phyloP scores from a whole-genome alignment of 2,113 vertebrate species.

The Dascyllus trimaculatus region DNA sequence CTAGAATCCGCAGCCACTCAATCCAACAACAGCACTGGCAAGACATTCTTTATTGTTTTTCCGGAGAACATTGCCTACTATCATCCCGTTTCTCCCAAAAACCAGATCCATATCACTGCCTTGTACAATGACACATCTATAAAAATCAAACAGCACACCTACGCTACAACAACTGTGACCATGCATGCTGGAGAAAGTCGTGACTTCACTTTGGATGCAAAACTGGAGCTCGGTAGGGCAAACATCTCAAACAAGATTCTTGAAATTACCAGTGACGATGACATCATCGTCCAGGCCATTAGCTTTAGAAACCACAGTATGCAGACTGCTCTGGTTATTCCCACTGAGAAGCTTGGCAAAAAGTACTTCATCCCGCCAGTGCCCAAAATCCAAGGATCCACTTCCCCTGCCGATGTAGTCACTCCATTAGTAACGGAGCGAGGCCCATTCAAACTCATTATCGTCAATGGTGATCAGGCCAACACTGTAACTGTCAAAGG shows the following conservation, averaged over 20 bases:
- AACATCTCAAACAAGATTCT: rapidly evolving
- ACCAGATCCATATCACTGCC: constrained; percentile 53
- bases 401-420: rapidly evolving
- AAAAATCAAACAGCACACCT: too few species aligned
- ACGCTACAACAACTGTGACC: too few species aligned
- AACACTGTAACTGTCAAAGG: constrained; percentile 38
- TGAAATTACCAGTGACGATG: constrained; percentile 23
- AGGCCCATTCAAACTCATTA: constrained; percentile 63
- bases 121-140: background rate
- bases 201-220: rapidly evolving
- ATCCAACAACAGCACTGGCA: constrained; percentile 29
- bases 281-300: constrained; percentile 55
- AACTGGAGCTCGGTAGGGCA: background rate
- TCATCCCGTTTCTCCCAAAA: rapidly evolving
- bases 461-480: constrained; percentile 30
- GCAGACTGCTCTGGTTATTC: constrained; percentile 68
- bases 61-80: constrained; percentile 84
- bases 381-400: background rate
- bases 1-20: constrained; percentile 22
- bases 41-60: constrained; percentile 66
- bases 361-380: constrained; percentile 70
- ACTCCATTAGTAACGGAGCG: background rate
- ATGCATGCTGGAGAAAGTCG: rapidly evolving
- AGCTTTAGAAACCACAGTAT: constrained; percentile 39
- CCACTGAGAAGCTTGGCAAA: constrained; percentile 31